A percentile compares a stretch with the other conserved stretches of the same genome.
Conservation (phyloP, 2,888 invertebrate genomes). For the Drosophila fulvimacula region DNA sequence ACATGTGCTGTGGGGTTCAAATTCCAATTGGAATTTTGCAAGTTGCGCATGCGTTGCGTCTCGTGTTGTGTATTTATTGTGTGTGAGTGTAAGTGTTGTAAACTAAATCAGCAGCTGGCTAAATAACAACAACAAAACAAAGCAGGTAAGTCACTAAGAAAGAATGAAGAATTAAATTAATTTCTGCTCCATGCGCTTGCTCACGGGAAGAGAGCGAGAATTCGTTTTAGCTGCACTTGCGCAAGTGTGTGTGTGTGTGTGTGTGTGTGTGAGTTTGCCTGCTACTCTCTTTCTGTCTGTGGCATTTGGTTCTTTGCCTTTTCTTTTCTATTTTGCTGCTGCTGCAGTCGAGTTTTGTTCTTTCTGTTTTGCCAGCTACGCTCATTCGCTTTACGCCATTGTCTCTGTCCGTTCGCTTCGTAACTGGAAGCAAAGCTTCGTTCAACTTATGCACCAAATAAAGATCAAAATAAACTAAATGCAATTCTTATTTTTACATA, state of each 20-base stretch:
- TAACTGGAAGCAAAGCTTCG: slow-evolving; percentile 40
- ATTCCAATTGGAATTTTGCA: slow-evolving; percentile 69
- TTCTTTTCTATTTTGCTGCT: slow-evolving; percentile 62
- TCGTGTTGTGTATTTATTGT: slow-evolving; percentile 22
- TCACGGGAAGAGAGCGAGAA: slow-evolving; percentile 29
- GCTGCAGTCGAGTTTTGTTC: slow-evolving; percentile 64
- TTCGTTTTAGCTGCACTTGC: slow-evolving; percentile 25
- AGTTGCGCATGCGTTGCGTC: slow-evolving; percentile 69
- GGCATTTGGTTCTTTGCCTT: slow-evolving; percentile 57
- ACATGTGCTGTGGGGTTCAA: slow-evolving; percentile 64
- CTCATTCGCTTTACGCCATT: slow-evolving; percentile 63
- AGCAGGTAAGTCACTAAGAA: slow-evolving; percentile 32
- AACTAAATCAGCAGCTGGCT: slow-evolving; percentile 33
- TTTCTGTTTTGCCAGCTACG: slow-evolving; percentile 65
- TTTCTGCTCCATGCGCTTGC: slow-evolving; percentile 25
- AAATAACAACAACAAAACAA: slow-evolving; percentile 12
- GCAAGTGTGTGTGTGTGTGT: slow-evolving; percentile 28
- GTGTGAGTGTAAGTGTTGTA: slow-evolving; percentile 10
- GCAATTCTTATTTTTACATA: not conserved
- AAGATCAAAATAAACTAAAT: not conserved
- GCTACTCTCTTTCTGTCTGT: slow-evolving; percentile 42
- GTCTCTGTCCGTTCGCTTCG: slow-evolving; percentile 62
- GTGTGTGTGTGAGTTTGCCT: slow-evolving; percentile 26
- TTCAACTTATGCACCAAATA: not conserved
- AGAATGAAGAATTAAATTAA: slow-evolving; percentile 29